Base-by-base conservation (phyloP, 2,888 invertebrate genomes). In the Idaea aversata region DNA sequence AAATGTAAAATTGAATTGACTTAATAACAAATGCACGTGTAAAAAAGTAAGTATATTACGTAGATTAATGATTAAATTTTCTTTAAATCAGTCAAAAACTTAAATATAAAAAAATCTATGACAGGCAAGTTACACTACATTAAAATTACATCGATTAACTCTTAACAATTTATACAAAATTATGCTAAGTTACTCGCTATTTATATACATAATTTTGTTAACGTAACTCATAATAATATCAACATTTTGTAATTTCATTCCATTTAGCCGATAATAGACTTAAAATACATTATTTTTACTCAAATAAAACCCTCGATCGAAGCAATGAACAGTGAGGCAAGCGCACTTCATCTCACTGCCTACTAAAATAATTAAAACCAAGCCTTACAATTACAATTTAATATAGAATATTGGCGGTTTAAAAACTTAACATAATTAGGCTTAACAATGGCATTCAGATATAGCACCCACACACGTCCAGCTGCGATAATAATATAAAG, bases 111-210 rank as follows among this genome's bases (percentile, higher is more conserved):
- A 79, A n/a, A n/a, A 82, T 81, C 80, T 87, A 87, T 78, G 77
- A 86, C 70, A 88, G 90, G 91, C 91, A 91, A 90, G 90, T 88
- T 86, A 59, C 59, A 80, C 83, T 89, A 88, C 77, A 77, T 75
- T 72, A 70, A 71, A 34, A 67, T 66, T 68, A 68, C 62, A 66
- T 59, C 63, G 70, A 68, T 67, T 65, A 67, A 66, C 63, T 66
- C 71, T 61, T 75, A 73, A 79, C 75, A 73, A 68, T 80, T 70
- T 81, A 81, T 81, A 76, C 83, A 85, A 81, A 80, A 62, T 72
- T 70, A 70, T 65, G 72, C 70, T 70, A 75, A 70, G 75, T 75
- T 69, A 75, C 71, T 66, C 69, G 71, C 72, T 77, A 74, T 77
- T 72, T 88, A 87, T 87, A 81, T 88, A 88, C 87, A 87, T 80